These are phyloP conservation scores for Rosalia funebris DNA, from an alignment of 2,888 invertebrate species.

Conservation along the genomic window DNA sequence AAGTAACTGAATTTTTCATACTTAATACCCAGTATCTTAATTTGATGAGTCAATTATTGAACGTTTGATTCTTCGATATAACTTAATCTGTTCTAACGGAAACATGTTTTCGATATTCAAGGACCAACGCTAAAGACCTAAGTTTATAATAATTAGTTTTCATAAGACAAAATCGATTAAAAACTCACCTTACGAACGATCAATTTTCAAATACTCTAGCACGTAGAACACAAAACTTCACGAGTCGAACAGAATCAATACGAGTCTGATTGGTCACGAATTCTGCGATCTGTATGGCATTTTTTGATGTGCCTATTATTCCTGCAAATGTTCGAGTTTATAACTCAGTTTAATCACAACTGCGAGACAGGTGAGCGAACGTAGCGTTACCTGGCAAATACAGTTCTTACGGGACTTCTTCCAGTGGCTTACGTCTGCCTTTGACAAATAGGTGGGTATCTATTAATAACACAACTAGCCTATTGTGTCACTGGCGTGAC, in stretches of 20 bases:
- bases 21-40: too few relatives aligned
- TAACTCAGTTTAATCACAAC: conserved; percentile 30
- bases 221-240: not conserved
- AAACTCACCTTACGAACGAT: not conserved
- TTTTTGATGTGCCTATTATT: conserved; percentile 15
- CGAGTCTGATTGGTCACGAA: conserved; percentile 24
- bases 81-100: too few relatives aligned
- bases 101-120: too few relatives aligned
- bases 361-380: conserved; percentile 48
- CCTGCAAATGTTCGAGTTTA: conserved; percentile 15
- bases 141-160: too few relatives aligned
- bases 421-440: conserved; percentile 49
- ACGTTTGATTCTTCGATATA: too few relatives aligned
- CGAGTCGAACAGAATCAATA: not conserved
- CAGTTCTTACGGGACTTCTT: conserved; percentile 57
- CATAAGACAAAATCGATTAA: too few relatives aligned
- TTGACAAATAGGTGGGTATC: not conserved
- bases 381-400: conserved; percentile 55
- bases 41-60: too few relatives aligned
- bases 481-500: too few relatives aligned
- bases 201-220: not conserved
- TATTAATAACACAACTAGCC: not conserved
- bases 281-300: conserved; percentile 26
- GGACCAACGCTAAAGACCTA: too few relatives aligned
- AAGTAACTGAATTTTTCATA: too few relatives aligned